A percentile compares a stretch with the other conserved stretches of the same genome.
phyloP scores from a whole-genome alignment of 2,888 invertebrate species.

The Lymantria dispar region DNA sequence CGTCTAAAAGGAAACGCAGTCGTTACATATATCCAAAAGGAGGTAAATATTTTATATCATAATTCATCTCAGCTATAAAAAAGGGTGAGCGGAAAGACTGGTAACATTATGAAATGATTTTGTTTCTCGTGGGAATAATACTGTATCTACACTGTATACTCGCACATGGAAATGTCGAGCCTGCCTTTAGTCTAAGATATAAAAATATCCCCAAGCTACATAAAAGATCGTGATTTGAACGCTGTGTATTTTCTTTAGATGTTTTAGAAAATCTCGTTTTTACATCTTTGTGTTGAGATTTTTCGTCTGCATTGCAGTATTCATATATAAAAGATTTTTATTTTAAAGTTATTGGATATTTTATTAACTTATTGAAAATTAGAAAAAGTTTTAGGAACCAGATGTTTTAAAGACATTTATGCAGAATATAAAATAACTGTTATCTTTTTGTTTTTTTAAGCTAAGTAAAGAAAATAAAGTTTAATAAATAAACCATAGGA shows the following conservation, averaged over 20 bases:
- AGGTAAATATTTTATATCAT: conserved; percentile 77
- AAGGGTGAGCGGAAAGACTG: conserved; percentile 62
- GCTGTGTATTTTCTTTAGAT: conserved; percentile 14
- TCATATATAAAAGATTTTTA: background rate
- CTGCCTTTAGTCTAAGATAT: conserved; percentile 52
- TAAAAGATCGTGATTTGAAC: conserved; percentile 31
- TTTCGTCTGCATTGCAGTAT: conserved; percentile 6
- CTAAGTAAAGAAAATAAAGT: no score
- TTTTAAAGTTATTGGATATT: background rate
- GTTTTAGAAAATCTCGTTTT: conserved; percentile 18
- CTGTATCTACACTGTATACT: conserved; percentile 34
- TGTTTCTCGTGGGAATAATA: conserved; percentile 47
- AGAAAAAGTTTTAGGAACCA: no score
- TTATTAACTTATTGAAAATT: background rate
- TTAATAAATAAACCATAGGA: no score
- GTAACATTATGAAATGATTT: conserved; percentile 58
- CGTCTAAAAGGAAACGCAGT: conserved; percentile 64
- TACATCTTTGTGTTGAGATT: conserved; percentile 11
- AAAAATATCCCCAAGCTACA: conserved; percentile 40
- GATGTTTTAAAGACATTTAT: no score
- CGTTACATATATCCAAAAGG: conserved; percentile 66
- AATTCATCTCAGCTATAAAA: conserved; percentile 70
- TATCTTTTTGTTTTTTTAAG: no score
- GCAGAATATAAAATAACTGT: no score
- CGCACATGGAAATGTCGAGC: conserved; percentile 45